These are phyloP conservation scores for Stramonita haemastoma DNA, from an alignment of 2,888 invertebrate species.

Conservation along the genomic window DNA sequence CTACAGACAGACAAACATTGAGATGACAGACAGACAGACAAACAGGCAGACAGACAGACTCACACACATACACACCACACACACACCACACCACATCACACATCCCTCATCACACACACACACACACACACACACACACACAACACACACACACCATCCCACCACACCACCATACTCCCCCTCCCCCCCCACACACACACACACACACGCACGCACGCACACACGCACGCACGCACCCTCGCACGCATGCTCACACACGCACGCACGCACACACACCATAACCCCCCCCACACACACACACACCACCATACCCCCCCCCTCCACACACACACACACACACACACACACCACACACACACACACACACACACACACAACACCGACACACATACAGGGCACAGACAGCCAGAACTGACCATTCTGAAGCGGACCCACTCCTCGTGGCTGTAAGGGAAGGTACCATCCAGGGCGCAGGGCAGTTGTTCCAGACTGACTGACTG, in stretches of 20 bases:
- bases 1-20: not conserved
- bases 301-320: not conserved
- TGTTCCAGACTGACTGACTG: conserved; percentile 77
- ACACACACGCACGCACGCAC: not conserved
- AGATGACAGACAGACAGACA: not conserved
- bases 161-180: not conserved
- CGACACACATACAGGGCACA: not conserved
- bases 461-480: conserved; percentile 81
- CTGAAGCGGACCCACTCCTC: conserved; percentile 87
- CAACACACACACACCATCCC: no score
- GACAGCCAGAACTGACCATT: conserved; percentile 80
- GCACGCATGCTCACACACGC: not conserved
- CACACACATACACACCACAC: no score
- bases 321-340: not conserved
- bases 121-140: not conserved
- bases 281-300: not conserved
- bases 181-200: not conserved
- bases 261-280: not conserved
- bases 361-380: no score
- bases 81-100: not conserved
- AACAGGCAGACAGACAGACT: not conserved
- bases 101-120: not conserved
- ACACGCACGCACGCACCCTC: no score
- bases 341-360: no score
- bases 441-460: conserved; percentile 84